Evolutionary conservation across 2,888 invertebrate species (phyloP).

Genomic region (Pheosia tremula): DNA sequence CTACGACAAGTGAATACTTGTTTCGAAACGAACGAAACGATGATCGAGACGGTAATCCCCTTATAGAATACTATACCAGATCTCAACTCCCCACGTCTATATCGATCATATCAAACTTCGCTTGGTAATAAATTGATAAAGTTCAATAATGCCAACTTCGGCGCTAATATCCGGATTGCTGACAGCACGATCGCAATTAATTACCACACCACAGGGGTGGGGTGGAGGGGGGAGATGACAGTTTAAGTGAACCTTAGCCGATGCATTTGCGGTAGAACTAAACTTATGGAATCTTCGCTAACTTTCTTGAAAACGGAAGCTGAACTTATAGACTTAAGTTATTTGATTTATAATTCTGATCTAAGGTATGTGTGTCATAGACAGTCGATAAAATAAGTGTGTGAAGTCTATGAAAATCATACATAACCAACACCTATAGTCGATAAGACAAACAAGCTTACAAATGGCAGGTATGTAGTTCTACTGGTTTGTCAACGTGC

Average conservation of each 20-base stretch:
- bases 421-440: no score
- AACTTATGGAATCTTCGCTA: not conserved
- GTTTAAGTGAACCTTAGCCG: slow-evolving; percentile 8
- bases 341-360: not conserved
- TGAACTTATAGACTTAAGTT: not conserved
- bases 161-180: slow-evolving; percentile 31
- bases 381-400: not conserved
- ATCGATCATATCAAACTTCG: slow-evolving; percentile 34
- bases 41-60: no score
- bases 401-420: no score
- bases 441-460: no score
- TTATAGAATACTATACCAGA: not conserved
- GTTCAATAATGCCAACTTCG: slow-evolving; percentile 37
- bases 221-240: slow-evolving; percentile 3
- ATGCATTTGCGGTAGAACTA: not conserved
- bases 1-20: no score
- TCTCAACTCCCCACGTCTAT: slow-evolving; percentile 10
- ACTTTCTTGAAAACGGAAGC: not conserved
- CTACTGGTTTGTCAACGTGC: no score
- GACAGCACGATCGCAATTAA: slow-evolving; percentile 34
- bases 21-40: no score
- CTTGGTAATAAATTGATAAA: slow-evolving; percentile 33
- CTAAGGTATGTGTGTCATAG: no score
- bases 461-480: no score
- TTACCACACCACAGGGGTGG: slow-evolving; percentile 21